phyloP scores from a whole-genome alignment of 2,113 vertebrate species.

The Mastomys coucha region DNA sequence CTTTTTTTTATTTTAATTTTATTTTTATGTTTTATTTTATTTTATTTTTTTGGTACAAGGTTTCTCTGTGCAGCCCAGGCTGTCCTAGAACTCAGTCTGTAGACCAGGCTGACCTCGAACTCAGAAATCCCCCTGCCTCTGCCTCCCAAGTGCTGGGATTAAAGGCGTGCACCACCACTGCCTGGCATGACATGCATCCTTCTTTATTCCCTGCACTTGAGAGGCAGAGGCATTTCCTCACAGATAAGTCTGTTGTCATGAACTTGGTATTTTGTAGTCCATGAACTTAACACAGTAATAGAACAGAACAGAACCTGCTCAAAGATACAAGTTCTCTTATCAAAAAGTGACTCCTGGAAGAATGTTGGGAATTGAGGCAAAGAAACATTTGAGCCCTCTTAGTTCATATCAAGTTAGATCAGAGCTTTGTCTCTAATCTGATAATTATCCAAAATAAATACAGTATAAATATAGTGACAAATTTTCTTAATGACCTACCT shows the following conservation, averaged over 20 bases:
- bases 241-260: neutral
- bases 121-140: too few relatives aligned
- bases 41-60: too few relatives aligned
- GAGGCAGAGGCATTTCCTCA: neutral
- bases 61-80: too few relatives aligned
- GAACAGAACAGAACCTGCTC: constrained; percentile 4
- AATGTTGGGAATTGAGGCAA: constrained; percentile 4
- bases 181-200: too few relatives aligned
- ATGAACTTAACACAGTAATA: neutral
- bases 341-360: neutral
- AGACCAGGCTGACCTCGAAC: too few relatives aligned
- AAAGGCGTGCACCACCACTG: too few relatives aligned
- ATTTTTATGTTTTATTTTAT: too few relatives aligned
- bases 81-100: too few relatives aligned
- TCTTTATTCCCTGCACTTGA: neutral
- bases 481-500: constrained; percentile 17
- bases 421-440: constrained; percentile 56
- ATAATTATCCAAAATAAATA: constrained; percentile 34
- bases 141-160: too few relatives aligned
- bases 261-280: neutral
- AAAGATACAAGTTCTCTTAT: neutral
- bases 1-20: too few relatives aligned
- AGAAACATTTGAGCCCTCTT: constrained; percentile 28
- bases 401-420: constrained; percentile 16
- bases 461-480: neutral